Base-by-base conservation (phyloP, 2,888 invertebrate species). In the Metalampra italica region DNA sequence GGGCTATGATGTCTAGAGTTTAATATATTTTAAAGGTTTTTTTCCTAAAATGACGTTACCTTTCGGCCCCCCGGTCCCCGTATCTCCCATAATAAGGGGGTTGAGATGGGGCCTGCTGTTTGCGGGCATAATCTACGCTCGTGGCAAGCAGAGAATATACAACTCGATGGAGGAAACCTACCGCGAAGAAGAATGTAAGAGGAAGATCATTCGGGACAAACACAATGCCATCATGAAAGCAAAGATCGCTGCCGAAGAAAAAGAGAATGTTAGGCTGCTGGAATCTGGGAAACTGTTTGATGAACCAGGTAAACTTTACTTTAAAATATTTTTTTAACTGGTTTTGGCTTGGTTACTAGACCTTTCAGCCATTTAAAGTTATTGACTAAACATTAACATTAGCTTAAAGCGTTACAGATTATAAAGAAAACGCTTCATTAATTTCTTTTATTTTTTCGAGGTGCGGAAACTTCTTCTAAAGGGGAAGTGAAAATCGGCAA, bases 71-170 rank as follows among this genome's bases (percentile, higher is more conserved):
- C 85, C 89, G 0, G 62, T 76, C 43, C 61, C 70, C 5, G 89
- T 90, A 1, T 89, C 90, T 0, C 87, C 89, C 14, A 50, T 88
- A 29, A 83, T 90, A 51, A 71, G 89, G 50, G 82, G 79, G 7
- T 47, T 64, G 7, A 70, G 90, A 56, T 87, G 68, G 58, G 72
- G 60, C 29, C 54, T 85, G 1, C 60, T 90, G 1, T 39, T 85
- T 32, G 75, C 80, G 37, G 89, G 90, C 7, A 72, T 89, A 22
- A 9, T 87, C 8, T 86, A 86, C 53, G 89, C 74, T 4, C 51
- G 58, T 30, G 56, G 60, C 0, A 89, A 88, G 56, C 78, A 82
- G 56, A 57, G 30, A 0, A 29, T 68, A 0, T 88, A 89, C 56
- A 64, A 68, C n/a, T 30, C 49, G 0, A 51, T 66, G 62, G 87